Evolutionary conservation across 2,113 vertebrate genomes (phyloP).

Genomic region (Balaeniceps rex): DNA sequence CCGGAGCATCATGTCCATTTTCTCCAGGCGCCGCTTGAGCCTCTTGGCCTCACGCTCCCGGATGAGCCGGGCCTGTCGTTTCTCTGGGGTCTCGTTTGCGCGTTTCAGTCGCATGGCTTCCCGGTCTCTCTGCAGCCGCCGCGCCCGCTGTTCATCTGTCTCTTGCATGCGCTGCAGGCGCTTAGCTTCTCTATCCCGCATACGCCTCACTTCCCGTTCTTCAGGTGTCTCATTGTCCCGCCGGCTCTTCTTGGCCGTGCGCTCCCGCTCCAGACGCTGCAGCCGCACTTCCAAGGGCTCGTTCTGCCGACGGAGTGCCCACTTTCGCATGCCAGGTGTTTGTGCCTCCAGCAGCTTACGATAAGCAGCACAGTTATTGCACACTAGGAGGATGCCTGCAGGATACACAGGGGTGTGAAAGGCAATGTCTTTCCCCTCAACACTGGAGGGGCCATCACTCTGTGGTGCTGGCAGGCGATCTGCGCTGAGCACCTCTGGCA

Average conservation of each 20-base stretch:
- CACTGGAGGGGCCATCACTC: conserved; percentile 69
- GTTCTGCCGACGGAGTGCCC: conserved; percentile 90
- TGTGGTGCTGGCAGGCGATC: conserved; percentile 72
- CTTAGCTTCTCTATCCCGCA: conserved; percentile 94
- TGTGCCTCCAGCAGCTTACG: conserved; percentile 88
- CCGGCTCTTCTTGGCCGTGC: conserved; percentile 93
- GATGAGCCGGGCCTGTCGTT: conserved; percentile 91
- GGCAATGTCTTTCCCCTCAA: conserved; percentile 69
- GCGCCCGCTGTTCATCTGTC: conserved; percentile 88
- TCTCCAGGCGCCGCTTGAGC: conserved; percentile 92
- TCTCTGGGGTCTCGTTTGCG: conserved; percentile 94
- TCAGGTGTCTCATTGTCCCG: conserved; percentile 89
- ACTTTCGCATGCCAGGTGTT: conserved; percentile 81
- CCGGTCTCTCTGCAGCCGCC: conserved; percentile 90
- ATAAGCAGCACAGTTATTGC: conserved; percentile 92
- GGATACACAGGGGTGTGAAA: conserved; percentile 86
- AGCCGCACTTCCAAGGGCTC: conserved; percentile 87
- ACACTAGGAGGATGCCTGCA: conserved; percentile 91
- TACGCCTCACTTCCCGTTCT: conserved; percentile 87
- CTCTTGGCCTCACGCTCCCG: conserved; percentile 94
- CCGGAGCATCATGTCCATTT: conserved; percentile 94
- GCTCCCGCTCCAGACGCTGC: conserved; percentile 92
- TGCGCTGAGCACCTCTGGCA: conserved; percentile 87
- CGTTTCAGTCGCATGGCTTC: conserved; percentile 95
- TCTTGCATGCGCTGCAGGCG: conserved; percentile 96